Base-by-base conservation (phyloP, 2,888 invertebrate species). In the Hedya salicella region DNA sequence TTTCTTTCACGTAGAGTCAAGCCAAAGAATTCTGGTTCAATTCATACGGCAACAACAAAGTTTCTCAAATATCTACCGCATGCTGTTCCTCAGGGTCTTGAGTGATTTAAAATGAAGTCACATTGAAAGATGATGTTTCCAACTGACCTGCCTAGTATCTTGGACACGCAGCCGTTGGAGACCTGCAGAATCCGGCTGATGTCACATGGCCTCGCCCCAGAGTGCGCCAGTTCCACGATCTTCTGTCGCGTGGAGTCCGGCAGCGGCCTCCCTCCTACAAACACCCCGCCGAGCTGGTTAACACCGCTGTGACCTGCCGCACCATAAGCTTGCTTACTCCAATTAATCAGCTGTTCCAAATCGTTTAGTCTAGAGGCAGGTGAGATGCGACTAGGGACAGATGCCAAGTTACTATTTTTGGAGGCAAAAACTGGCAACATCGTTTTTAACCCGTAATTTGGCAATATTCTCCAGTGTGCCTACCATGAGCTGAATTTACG, bases 241-340 rank as follows among this genome's bases (percentile, higher is more conserved):
- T 98, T 97, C 94, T 99, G 99, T 77, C 99, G 94, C 80, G 99
- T 99, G 80, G 97, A 97, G 93, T 99, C 99, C 70, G 99, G 99
- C 89, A 99, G 94, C 74, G 99, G 99, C 77, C 99, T 95, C 74
- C 99, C 99, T 93, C 98, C 98, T 93, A 99, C 99, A 95, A 98
- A 99, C 88, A 99, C 98, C 87, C 99, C 99, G 87, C 99, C 99
- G 93, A 99, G 95, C 94, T 99, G 99, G 95, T 99, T 99, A 91
- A 99, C 97, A 88, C 99, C 99, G 94, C 98, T 98, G 95, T 99
- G 99, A 93, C 99, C 94, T 94, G 94, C 92, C 93, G 87, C 89
- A 92, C 88, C 93, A 94, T 91, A 94, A 93, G 91, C 90, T 93
- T 89, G 86, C 91, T 91, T 91, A 91, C 90, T 91, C 91, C 89